Conservation (phyloP, 2,113 vertebrate species). For the Brachyhypopomus gauderio region DNA sequence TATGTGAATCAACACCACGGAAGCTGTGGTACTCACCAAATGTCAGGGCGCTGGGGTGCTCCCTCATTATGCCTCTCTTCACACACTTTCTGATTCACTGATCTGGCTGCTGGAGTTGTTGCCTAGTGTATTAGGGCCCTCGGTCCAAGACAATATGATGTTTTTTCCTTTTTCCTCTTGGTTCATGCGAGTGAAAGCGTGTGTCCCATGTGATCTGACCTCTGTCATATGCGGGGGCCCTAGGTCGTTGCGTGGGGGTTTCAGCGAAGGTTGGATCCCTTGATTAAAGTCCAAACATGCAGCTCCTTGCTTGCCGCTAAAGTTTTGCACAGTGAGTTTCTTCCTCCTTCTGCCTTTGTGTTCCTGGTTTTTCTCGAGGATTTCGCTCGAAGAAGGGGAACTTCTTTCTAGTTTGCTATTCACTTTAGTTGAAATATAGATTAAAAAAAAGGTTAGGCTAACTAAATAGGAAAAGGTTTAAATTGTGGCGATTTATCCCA, state of each 20-base stretch:
- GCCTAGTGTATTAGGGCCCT: background rate
- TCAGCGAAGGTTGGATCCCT: background rate
- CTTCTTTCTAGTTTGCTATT: background rate
- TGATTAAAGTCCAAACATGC: background rate
- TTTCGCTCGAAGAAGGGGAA: background rate
- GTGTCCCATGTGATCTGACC: too few species aligned
- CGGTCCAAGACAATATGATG: background rate
- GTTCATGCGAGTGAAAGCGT: too few species aligned
- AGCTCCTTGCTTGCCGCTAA: background rate
- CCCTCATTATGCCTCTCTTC: background rate
- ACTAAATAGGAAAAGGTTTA: background rate
- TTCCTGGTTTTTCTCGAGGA: too few species aligned
- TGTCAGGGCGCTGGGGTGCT: background rate
- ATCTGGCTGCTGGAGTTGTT: background rate
- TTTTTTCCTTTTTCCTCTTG: too few species aligned
- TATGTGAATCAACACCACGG: background rate
- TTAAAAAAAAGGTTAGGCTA: background rate
- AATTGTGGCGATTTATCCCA: too few species aligned
- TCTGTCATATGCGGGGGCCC: too few species aligned
- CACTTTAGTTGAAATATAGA: background rate
- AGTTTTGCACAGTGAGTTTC: background rate
- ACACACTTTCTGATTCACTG: background rate
- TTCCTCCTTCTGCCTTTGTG: background rate
- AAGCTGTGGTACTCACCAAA: constrained; percentile 3
- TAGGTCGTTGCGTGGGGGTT: background rate